Base-by-base conservation (phyloP, 2,888 invertebrate species). In the Coremacera marginata region DNA sequence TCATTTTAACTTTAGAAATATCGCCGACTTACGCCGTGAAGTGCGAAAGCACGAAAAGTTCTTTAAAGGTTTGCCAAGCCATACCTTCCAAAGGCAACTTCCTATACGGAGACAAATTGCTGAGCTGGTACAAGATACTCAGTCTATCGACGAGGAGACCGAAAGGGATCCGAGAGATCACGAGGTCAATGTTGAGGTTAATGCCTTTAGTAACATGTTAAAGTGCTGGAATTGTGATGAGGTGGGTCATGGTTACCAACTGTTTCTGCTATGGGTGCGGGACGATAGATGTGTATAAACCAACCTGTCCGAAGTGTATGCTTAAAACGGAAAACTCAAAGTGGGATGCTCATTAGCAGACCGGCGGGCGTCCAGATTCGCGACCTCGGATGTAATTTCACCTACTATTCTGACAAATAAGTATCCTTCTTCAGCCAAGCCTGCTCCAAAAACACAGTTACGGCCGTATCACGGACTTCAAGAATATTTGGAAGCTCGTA, bases 211-310 rank as follows among this genome's bases (percentile, higher is more conserved):
- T 9, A 68, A 9, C 9, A 4, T 31, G 31, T 44, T 52, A 2
- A 60, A 51, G 44, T 75, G 77, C 65, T 77, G 77, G 75, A 77
- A 77, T 55, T 77, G 75, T 27, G 71, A 71, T 9, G 34, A 2
- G 3, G 16, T 14, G 1, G 77, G 75, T 51, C 75, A 75, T 51
- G 65, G 60, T 5, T 75, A 77, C 34, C 77, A 75, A 44, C 71
- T 71, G 31, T 77, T 31, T 31, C 31, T 31, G 31, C 31, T 31
- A 31, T 31, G 31, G 31, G 31, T 31, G 5, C 5, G 31, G 77
- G 14, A 62, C 81, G 67, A 60, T 81, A 72, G 80, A 81, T 77
- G 81, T 81, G 65, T 82, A 80, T 76, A 80, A 79, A 79, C 80
- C 80, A 74, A 77, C 77, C 70, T 80, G 80, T 77, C 76, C 76